Conservation (phyloP, 2,888 invertebrate genomes). For the Iselma pallidipennis region DNA sequence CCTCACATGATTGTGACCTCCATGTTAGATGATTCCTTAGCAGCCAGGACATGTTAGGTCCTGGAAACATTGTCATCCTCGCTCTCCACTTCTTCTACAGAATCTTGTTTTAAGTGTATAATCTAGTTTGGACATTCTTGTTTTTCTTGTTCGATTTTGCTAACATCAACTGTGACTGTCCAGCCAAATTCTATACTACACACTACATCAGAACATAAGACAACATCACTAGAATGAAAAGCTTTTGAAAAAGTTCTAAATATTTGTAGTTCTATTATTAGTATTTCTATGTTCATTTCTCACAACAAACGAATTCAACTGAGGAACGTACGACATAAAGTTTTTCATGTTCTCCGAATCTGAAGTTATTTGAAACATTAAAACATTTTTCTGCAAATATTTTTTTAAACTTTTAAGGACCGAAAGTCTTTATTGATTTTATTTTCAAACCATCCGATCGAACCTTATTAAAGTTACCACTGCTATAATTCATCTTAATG, state of each 20-base stretch:
- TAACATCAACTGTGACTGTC: neutral
- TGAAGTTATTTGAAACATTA: neutral
- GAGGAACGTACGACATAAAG: neutral
- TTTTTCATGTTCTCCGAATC: neutral
- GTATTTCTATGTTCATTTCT: neutral
- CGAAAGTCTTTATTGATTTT: neutral
- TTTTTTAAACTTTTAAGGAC: too few relatives aligned
- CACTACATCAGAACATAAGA: neutral
- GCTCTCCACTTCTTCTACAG: neutral
- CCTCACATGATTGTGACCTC: conserved; percentile 47
- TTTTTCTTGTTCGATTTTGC: conserved; percentile 17
- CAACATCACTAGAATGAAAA: neutral
- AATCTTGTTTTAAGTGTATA: neutral
- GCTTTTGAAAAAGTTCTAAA: neutral
- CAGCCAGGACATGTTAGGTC: conserved; percentile 47
- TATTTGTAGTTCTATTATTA: neutral
- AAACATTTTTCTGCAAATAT: neutral
- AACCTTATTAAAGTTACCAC: neutral
- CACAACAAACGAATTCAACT: neutral
- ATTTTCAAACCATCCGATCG: neutral
- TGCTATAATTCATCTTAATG: neutral
- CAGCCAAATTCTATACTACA: neutral
- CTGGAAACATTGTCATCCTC: conserved; percentile 47
- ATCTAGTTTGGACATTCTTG: conserved; percentile 12
- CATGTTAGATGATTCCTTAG: conserved; percentile 54